These are phyloP conservation scores for Oryzaephilus surinamensis DNA, from an alignment of 1,140 invertebrate species.

Conservation along the genomic window DNA sequence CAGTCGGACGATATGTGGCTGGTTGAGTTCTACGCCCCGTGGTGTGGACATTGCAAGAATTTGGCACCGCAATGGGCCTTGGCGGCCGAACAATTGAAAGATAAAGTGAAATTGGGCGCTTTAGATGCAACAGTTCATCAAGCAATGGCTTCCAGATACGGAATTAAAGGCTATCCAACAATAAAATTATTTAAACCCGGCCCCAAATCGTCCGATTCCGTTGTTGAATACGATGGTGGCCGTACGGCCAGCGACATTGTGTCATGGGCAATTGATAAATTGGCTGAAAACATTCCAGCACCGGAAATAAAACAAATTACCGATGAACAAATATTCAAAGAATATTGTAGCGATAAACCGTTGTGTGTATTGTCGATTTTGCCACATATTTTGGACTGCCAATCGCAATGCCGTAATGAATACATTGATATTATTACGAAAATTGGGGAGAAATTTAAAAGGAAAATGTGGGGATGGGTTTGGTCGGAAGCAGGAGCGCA, in stretches of 20 bases:
- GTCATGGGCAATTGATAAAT: conserved; percentile 76
- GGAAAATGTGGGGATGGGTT: conserved; percentile 95
- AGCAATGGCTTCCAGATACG: conserved; percentile 63
- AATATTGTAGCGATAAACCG: conserved; percentile 72
- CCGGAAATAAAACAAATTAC: conserved; percentile 75
- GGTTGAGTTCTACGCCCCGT: conserved; percentile 95
- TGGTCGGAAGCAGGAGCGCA: conserved; percentile 97
- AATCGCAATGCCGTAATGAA: conserved; percentile 83
- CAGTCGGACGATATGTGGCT: conserved; percentile 90
- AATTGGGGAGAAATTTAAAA: conserved; percentile 88
- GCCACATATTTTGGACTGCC: conserved; percentile 96
- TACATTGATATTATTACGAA: conserved; percentile 69
- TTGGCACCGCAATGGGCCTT: conserved; percentile 89
- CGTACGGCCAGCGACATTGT: conserved; percentile 86
- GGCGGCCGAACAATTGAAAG: conserved; percentile 59
- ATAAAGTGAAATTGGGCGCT: conserved; percentile 81
- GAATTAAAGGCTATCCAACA: conserved; percentile 89
- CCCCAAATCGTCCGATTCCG: conserved; percentile 58
- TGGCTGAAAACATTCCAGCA: conserved; percentile 74
- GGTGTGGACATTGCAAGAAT: conserved; percentile 95
- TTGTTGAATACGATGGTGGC: conserved; percentile 80
- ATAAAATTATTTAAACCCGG: conserved; percentile 91
- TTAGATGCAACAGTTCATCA: conserved; percentile 91
- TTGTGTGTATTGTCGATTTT: conserved; percentile 90
- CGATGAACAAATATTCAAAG: conserved; percentile 53